These are phyloP conservation scores for Protobothrops flavoviridis DNA, from an alignment of 2,113 vertebrate species.

Conservation along the genomic window DNA sequence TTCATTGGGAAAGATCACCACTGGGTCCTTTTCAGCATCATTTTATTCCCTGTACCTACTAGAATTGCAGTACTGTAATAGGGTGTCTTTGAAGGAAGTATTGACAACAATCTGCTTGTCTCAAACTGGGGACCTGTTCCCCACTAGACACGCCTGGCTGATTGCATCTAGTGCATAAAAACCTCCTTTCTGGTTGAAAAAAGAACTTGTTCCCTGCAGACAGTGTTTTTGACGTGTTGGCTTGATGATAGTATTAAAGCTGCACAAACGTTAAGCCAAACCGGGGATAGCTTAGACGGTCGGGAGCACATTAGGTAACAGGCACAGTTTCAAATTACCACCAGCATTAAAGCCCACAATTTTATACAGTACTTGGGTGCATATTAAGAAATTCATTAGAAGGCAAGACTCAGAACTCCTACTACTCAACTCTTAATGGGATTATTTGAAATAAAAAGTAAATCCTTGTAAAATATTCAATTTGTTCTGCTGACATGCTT, in stretches of 20 bases:
- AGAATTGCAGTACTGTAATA: neutral
- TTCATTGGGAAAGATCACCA: neutral
- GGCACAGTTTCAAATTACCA: neutral
- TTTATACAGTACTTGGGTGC: neutral
- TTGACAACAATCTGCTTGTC: neutral
- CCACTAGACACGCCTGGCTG: neutral
- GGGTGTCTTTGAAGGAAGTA: neutral
- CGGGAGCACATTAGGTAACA: neutral
- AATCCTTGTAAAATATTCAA: neutral
- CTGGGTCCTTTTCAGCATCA: neutral
- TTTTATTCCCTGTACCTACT: neutral
- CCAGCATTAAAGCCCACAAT: neutral
- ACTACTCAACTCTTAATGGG: neutral
- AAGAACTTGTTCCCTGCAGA: neutral
- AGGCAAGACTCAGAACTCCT: neutral
- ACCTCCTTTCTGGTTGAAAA: neutral
- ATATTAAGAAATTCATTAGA: neutral
- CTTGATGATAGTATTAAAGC: neutral
- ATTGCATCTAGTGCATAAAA: neutral
- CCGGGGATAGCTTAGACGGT: neutral
- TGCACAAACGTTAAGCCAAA: neutral
- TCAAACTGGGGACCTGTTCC: neutral
- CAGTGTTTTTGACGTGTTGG: neutral
- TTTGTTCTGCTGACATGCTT: neutral
- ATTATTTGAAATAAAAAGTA: neutral